Conservation (phyloP, 2,797 vertebrate species). For the Syndactyla subalaris region DNA sequence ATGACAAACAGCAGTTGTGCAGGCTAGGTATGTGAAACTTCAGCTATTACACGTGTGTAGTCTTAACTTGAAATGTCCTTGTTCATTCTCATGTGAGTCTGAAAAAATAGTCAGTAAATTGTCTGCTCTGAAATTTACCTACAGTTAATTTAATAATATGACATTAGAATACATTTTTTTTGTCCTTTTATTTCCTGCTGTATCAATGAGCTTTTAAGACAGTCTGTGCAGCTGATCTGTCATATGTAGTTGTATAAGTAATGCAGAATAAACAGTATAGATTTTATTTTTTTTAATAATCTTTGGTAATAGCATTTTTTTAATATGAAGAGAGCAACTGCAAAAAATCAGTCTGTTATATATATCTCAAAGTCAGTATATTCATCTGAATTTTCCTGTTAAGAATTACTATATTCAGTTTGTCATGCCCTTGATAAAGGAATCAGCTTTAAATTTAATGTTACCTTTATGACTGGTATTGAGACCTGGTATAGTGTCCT, state of each 20-base stretch:
- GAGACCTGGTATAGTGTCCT: neutral
- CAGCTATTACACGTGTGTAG: neutral
- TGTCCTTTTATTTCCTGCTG: neutral
- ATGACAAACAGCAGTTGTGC: neutral
- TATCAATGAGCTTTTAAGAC: constrained; percentile 43
- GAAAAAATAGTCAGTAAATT: neutral
- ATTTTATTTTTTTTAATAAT: neutral
- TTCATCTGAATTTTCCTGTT: neutral
- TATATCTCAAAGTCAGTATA: neutral
- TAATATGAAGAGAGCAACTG: neutral
- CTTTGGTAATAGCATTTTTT: neutral
- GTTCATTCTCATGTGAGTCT: neutral
- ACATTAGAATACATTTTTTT: constrained; percentile 23
- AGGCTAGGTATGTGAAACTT: neutral
- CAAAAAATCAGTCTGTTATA: neutral
- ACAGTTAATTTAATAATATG: neutral
- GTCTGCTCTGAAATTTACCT: neutral
- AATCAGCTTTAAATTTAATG: neutral
- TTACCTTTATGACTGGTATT: neutral
- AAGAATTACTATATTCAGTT: neutral
- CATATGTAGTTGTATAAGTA: constrained; percentile 6
- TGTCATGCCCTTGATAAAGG: neutral
- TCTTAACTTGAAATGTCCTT: neutral
- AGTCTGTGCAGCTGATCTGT: neutral
- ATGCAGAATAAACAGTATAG: neutral